Conservation (phyloP, 2,113 vertebrate species). For the Sclerurus mexicanus region DNA sequence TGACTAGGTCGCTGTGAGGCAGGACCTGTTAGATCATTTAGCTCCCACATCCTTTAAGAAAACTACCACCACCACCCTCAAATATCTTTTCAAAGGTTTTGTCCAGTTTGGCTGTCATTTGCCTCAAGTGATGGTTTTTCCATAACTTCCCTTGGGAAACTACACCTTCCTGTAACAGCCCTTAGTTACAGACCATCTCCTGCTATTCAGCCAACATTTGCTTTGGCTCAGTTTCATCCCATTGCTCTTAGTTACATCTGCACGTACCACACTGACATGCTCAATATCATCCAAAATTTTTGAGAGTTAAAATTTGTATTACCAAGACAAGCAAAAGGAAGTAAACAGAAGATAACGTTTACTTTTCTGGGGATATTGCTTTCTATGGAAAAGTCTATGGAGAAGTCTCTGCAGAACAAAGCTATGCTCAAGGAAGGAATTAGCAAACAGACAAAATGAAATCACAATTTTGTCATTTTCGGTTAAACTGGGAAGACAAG, state of each 20-base stretch:
- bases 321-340: not conserved
- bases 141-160: not conserved
- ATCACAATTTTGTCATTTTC: not conserved
- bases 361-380: not conserved
- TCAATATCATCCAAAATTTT: not conserved
- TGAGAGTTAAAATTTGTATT: not conserved
- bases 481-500: not conserved
- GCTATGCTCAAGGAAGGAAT: not conserved
- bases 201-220: not conserved
- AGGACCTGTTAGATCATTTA: not conserved
- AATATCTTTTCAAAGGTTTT: not conserved
- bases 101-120: not conserved
- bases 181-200: not conserved
- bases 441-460: not conserved
- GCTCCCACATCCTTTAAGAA: not conserved
- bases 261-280: not conserved
- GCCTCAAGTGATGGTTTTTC: not conserved
- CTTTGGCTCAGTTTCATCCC: constrained; percentile 26
- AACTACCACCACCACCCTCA: not conserved
- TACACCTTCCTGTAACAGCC: not conserved
- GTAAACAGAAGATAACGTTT: not conserved
- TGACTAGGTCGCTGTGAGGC: not conserved
- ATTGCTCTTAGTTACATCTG: constrained; percentile 12
- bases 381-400: not conserved
- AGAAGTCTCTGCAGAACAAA: not conserved